These are phyloP conservation scores for Atractosteus spatula DNA, from an alignment of 2,113 vertebrate species.

Conservation along the genomic window DNA sequence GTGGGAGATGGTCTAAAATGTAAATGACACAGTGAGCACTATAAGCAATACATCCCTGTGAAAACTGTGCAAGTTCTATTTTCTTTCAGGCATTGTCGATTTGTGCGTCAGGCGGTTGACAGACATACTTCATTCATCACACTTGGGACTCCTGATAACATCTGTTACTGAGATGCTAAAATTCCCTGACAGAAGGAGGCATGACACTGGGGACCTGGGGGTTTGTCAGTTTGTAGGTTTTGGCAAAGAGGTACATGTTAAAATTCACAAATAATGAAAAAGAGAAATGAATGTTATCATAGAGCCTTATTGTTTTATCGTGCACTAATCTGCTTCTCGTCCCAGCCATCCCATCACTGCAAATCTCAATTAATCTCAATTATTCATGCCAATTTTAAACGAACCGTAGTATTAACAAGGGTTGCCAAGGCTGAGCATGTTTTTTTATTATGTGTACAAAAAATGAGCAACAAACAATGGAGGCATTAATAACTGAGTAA, in stretches of 20 bases:
- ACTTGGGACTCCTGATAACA: conserved; percentile 45
- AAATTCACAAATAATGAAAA: conserved; percentile 25
- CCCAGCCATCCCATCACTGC: background rate
- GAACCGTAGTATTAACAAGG: background rate
- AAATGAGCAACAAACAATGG: too few species aligned
- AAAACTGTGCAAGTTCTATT: conserved; percentile 12
- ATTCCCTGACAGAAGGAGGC: conserved; percentile 41
- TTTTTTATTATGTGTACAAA: too few species aligned
- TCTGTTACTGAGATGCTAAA: conserved; percentile 46
- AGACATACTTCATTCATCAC: conserved; percentile 36
- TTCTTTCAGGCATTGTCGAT: conserved; percentile 22
- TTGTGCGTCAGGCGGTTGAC: conserved; percentile 37
- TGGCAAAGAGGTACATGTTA: conserved; percentile 20
- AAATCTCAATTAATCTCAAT: conserved; percentile 9
- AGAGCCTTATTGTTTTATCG: conserved; percentile 12
- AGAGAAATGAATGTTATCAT: conserved; percentile 20
- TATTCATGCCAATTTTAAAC: background rate
- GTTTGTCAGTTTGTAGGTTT: conserved; percentile 28
- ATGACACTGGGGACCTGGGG: conserved; percentile 21
- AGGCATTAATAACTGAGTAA: too few species aligned
- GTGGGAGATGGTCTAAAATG: too few species aligned
- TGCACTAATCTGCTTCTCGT: background rate
- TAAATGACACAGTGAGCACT: too few species aligned
- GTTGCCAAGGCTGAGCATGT: background rate
- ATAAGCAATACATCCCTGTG: conserved; percentile 32